These are phyloP conservation scores for Drosophila mettleri DNA, from an alignment of 2,888 invertebrate genomes.

Conservation along the genomic window DNA sequence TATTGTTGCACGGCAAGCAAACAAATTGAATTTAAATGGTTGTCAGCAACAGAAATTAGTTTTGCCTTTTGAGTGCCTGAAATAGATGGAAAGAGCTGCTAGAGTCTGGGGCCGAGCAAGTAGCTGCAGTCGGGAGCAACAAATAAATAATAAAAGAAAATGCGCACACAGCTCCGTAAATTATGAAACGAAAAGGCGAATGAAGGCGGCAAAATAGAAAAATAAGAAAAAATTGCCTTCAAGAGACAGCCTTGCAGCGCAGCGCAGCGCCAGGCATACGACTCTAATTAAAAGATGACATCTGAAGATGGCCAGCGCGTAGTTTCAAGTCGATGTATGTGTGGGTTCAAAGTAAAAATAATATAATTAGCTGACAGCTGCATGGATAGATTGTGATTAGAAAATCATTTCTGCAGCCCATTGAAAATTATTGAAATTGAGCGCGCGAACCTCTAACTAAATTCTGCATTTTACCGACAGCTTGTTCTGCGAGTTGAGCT, in stretches of 20 bases:
- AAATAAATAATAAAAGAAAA: slow-evolving; percentile 25
- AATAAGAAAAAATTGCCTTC: slow-evolving; percentile 7
- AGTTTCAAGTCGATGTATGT: neutral
- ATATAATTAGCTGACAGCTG: slow-evolving; percentile 63
- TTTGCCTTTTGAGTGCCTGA: slow-evolving; percentile 59
- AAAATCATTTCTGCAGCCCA: slow-evolving; percentile 1
- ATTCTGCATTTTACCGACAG: too few relatives aligned
- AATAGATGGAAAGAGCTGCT: slow-evolving; percentile 27
- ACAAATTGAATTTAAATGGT: slow-evolving; percentile 75
- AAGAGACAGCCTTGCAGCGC: slow-evolving; percentile 16
- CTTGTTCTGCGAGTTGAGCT: too few relatives aligned
- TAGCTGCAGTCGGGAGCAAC: slow-evolving; percentile 16
- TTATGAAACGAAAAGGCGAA: slow-evolving; percentile 60
- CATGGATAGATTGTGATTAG: slow-evolving; percentile 31
- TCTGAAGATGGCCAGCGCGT: slow-evolving; percentile 27
- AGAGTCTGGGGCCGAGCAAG: slow-evolving; percentile 12
- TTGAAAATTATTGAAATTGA: neutral
- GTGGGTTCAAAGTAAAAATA: slow-evolving; percentile 27
- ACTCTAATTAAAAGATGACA: slow-evolving; percentile 62
- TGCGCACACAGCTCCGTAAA: slow-evolving; percentile 47
- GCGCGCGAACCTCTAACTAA: too few relatives aligned
- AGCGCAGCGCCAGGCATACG: neutral
- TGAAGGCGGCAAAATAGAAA: slow-evolving; percentile 46
- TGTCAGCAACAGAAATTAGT: slow-evolving; percentile 75
- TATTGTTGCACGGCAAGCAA: slow-evolving; percentile 44